Percentiles rank a stretch among this genome's conserved stretches.
phyloP scores from a whole-genome alignment of 2,113 vertebrate species.

The Polypterus bichir region DNA sequence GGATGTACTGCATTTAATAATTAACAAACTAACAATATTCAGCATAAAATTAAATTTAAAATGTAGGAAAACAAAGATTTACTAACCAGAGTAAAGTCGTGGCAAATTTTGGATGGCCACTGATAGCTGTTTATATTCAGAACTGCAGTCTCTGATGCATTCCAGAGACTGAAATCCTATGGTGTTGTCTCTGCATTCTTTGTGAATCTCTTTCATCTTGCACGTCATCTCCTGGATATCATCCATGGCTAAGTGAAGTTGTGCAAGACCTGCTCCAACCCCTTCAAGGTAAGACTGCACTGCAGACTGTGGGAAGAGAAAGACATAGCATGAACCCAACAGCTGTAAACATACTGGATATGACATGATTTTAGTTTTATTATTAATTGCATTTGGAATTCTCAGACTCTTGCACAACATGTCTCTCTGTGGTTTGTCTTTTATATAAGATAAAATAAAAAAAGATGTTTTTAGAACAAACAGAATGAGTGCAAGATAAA shows the following conservation, averaged over 20 bases:
- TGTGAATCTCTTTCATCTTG: conserved; percentile 47
- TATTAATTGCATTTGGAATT: not conserved
- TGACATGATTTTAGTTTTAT: not conserved
- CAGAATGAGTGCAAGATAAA: too few relatives aligned
- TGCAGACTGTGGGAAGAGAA: conserved; percentile 55
- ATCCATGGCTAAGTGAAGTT: conserved; percentile 55
- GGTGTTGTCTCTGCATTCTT: conserved; percentile 42
- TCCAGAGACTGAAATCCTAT: conserved; percentile 44
- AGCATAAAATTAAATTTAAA: too few relatives aligned
- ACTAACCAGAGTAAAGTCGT: conserved; percentile 71
- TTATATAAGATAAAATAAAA: too few relatives aligned
- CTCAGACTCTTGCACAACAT: too few relatives aligned
- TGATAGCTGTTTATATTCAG: conserved; percentile 63
- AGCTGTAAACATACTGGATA: too few relatives aligned
- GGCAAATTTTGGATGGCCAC: conserved; percentile 74
- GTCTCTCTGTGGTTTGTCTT: too few relatives aligned
- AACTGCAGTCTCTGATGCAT: conserved; percentile 48
- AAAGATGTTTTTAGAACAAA: too few relatives aligned
- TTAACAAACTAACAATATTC: too few relatives aligned
- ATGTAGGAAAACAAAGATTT: not conserved
- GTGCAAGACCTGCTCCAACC: conserved; percentile 67
- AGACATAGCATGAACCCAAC: not conserved
- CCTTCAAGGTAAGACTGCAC: conserved; percentile 90
- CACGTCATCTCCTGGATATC: conserved; percentile 50
- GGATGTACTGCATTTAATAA: too few relatives aligned